Conservation (phyloP, 2,113 vertebrate genomes). For the Microcebus tavaratra region DNA sequence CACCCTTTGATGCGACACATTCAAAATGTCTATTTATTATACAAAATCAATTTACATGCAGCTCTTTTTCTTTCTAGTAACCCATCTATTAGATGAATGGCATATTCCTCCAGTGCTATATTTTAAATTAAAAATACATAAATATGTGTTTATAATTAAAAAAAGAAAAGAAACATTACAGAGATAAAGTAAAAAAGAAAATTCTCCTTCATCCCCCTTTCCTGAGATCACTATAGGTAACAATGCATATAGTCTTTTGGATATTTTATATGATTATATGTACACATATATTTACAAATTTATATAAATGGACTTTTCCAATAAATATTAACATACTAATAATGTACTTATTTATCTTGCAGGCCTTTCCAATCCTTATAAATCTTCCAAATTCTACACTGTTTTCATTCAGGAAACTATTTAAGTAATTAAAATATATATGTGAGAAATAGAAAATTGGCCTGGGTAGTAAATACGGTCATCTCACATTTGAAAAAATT, state of each 20-base stretch:
- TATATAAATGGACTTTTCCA: neutral
- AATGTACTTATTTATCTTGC: neutral
- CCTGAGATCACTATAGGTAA: neutral
- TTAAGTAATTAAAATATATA: neutral
- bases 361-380: neutral
- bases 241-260: neutral
- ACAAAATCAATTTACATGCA: neutral
- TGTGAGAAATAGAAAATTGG: neutral
- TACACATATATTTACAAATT: neutral
- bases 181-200: neutral
- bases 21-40: neutral
- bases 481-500: neutral
- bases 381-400: neutral
- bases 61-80: neutral
- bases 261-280: neutral
- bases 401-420: neutral
- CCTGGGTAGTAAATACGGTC: neutral
- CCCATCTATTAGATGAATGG: neutral
- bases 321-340: neutral
- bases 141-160: neutral
- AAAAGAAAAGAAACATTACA: neutral
- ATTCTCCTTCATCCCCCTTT: neutral
- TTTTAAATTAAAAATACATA: neutral
- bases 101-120: neutral
- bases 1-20: neutral